These are phyloP conservation scores for Geotrypetes seraphini DNA, from an alignment of 2,797 vertebrate species.

Conservation along the genomic window DNA sequence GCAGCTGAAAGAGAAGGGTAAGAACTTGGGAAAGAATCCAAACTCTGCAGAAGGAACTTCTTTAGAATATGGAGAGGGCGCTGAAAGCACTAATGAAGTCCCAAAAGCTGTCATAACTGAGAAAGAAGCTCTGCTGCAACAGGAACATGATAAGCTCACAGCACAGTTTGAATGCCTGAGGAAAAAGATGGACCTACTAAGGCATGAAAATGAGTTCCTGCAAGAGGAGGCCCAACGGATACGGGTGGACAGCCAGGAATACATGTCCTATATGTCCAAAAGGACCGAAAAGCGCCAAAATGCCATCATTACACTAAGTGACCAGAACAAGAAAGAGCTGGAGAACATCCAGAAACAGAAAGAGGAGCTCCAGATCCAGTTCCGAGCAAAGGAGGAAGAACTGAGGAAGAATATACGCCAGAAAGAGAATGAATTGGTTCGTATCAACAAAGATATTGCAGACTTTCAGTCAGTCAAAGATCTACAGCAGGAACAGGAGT, in stretches of 20 bases:
- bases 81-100: not conserved
- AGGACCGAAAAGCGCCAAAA: conserved; percentile 21
- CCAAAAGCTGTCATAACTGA: not conserved
- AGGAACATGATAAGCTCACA: conserved; percentile 5
- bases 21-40: too few relatives aligned
- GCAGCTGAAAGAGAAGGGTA: not conserved
- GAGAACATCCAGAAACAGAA: conserved; percentile 15
- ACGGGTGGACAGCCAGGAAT: conserved; percentile 21
- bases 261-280: conserved; percentile 31
- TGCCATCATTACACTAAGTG: conserved; percentile 19
- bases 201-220: conserved; percentile 13
- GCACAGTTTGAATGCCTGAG: conserved; percentile 2
- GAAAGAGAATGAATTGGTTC: conserved; percentile 22
- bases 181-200: not conserved
- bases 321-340: conserved; percentile 23
- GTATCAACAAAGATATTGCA: conserved; percentile 27
- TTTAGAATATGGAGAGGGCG: too few relatives aligned
- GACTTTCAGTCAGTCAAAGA: conserved; percentile 24
- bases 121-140: not conserved
- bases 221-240: conserved; percentile 8
- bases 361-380: conserved; percentile 4
- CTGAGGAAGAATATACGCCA: conserved; percentile 30
- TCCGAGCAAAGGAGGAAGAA: conserved; percentile 2
- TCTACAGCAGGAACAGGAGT: conserved; percentile 20
- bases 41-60: too few relatives aligned